Evolutionary conservation across 2,113 vertebrate species (phyloP).

Genomic region (Rhegmatorhina hoffmannsi): DNA sequence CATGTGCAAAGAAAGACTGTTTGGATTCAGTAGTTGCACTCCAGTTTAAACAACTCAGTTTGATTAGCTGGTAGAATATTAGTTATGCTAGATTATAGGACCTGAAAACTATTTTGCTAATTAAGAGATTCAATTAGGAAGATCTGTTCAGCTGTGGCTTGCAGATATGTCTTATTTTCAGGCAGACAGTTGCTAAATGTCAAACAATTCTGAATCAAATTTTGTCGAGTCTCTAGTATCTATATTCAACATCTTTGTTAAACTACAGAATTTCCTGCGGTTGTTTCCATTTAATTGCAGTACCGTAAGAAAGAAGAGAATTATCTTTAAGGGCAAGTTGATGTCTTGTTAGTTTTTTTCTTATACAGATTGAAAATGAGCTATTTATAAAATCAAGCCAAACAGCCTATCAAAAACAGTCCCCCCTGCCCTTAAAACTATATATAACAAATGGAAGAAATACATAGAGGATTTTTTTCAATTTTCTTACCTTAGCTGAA

Average conservation of each 20-base stretch:
- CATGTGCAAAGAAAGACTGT: constrained; percentile 1
- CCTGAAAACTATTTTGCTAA: constrained; percentile 29
- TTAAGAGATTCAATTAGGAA: constrained; percentile 48
- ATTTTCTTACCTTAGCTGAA: background rate
- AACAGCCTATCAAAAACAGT: background rate
- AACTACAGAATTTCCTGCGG: background rate
- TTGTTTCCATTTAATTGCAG: background rate
- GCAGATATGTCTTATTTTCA: constrained; percentile 46
- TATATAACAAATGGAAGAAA: background rate
- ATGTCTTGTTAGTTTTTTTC: background rate
- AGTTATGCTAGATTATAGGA: constrained; percentile 45
- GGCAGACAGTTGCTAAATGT: background rate
- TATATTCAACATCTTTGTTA: background rate
- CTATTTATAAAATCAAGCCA: background rate
- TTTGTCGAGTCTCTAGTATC: background rate
- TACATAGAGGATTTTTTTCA: accelerated
- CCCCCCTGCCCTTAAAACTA: accelerated
- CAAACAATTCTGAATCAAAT: background rate
- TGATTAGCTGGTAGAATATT: constrained; percentile 63
- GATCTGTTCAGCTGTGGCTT: constrained; percentile 33
- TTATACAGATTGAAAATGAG: background rate
- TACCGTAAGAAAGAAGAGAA: background rate
- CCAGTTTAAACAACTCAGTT: constrained; percentile 49
- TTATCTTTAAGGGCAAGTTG: background rate
- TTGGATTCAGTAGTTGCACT: background rate